phyloP scores from a whole-genome alignment of 2,797 vertebrate species.

The Triplophysa yarkandensis region DNA sequence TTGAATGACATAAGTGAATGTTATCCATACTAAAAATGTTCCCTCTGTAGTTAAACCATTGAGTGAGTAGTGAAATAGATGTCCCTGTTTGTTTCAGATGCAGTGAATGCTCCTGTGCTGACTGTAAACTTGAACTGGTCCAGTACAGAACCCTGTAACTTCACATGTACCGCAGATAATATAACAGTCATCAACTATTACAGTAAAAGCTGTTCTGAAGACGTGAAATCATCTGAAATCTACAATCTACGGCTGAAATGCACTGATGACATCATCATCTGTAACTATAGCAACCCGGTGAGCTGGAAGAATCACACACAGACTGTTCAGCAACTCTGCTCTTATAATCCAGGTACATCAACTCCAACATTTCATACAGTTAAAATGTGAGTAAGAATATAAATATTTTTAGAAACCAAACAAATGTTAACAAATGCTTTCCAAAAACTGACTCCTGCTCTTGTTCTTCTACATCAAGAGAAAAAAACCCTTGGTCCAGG shows the following conservation, averaged over 20 bases:
- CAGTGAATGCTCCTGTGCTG: conserved; percentile 21
- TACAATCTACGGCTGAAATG: conserved; percentile 19
- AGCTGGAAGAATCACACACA: not conserved
- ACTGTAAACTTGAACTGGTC: not conserved
- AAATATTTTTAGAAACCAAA: too few species aligned
- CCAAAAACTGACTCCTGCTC: not conserved
- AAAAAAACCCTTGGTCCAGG: too few species aligned
- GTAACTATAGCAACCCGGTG: conserved; percentile 63
- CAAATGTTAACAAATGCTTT: too few species aligned
- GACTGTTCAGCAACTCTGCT: not conserved
- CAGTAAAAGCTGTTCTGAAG: conserved; percentile 26
- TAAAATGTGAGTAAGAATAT: not conserved
- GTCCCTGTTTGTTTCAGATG: conserved; percentile 14
- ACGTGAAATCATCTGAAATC: not conserved
- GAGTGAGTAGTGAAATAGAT: not conserved
- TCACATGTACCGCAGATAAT: conserved; percentile 23
- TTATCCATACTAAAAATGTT: not conserved
- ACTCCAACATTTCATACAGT: too few species aligned
- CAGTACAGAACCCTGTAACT: conserved; percentile 11
- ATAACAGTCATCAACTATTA: conserved; percentile 35
- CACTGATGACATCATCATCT: conserved; percentile 28
- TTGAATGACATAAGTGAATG: too few species aligned
- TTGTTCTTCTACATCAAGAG: not conserved
- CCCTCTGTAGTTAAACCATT: too few species aligned
- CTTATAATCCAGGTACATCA: not conserved